These are phyloP conservation scores for Datnioides undecimradiatus DNA, from an alignment of 2,113 vertebrate genomes.

Conservation along the genomic window DNA sequence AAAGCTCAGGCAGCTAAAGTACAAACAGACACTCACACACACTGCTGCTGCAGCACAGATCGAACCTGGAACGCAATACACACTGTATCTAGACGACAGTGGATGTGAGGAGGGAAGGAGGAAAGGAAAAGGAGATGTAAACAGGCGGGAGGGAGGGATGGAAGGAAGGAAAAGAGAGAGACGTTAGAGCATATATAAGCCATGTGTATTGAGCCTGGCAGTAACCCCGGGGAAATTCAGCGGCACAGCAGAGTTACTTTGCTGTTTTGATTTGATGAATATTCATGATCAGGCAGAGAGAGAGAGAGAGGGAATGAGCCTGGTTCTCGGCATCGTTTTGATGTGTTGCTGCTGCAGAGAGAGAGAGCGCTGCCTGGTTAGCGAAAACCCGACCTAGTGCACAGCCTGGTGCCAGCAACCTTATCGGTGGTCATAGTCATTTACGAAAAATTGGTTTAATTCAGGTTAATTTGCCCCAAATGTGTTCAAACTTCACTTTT, in stretches of 20 bases:
- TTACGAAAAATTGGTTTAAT: too few species aligned
- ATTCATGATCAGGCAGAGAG: slow-evolving; percentile 57
- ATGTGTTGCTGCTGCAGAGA: slow-evolving; percentile 48
- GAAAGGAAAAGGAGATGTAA: neutral
- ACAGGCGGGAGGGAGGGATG: neutral
- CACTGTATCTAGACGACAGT: neutral
- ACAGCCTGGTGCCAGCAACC: too few species aligned
- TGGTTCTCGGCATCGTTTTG: slow-evolving; percentile 27
- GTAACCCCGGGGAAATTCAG: slow-evolving; percentile 49
- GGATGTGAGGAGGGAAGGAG: neutral
- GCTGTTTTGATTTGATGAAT: slow-evolving; percentile 70
- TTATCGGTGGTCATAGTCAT: too few species aligned
- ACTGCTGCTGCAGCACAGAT: slow-evolving; percentile 3
- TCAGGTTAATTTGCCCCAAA: too few species aligned
- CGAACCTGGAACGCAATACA: slow-evolving; percentile 28
- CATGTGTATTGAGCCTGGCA: slow-evolving; percentile 34
- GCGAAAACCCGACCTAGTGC: too few species aligned
- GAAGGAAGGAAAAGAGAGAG: neutral
- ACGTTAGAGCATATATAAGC: neutral
- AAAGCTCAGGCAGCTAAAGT: slow-evolving; percentile 19
- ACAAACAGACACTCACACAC: neutral
- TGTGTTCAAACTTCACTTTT: too few species aligned
- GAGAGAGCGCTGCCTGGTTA: neutral
- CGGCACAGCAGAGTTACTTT: slow-evolving; percentile 44
- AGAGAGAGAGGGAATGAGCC: neutral